Evolutionary conservation across 2,797 vertebrate species (phyloP), one percentile per base, ranked within the genome.

Genomic region (Coranthus polyacanthus): DNA sequence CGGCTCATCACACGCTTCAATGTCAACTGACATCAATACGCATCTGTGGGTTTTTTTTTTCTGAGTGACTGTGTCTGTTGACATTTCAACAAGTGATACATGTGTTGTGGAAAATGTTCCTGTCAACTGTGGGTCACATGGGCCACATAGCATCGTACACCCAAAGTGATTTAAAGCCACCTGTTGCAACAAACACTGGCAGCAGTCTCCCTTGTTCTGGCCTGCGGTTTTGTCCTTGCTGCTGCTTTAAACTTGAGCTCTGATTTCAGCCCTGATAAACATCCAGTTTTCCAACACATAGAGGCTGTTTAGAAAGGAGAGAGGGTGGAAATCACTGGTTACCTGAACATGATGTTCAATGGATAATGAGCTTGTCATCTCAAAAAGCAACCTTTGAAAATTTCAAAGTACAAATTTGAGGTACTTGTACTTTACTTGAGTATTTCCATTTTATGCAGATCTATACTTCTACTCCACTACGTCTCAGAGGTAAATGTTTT

Each of bases 91-190:
- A 37, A 32, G 22, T 32, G 45, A 58, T 46, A n/a, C 51, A 59
- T 47, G 21, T 62, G 66, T 68, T 64, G 45, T 71, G 58, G 45
- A 75, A 88, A 85, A 67, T 18, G 60, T 51, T 68, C 36, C 37
- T 52, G 68, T 75, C 57, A 64, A 45, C 12, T 59, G 38, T 53
- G 46, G 29, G n/a, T 45, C 36, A 29, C 17, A 64, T 20, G 56
- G 22, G 5, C 20, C 15, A 24, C 38, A 46, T 45, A 17, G 51
- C 60, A 21, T 20, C 18, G 16, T 13, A 26, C 17, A 43, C 43
- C 24, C 41, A 20, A 32, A 51, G 37, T 11, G 15, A 34, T 57
- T 55, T 62, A 63, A 56, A 54, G 43, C 36, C 81, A 81, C 3
- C 73, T 73, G 72, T 67, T 51, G 39, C 64, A 43, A 50, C 34